Base-by-base conservation (phyloP, 2,797 vertebrate species). In the Gymnocypris eckloni region DNA sequence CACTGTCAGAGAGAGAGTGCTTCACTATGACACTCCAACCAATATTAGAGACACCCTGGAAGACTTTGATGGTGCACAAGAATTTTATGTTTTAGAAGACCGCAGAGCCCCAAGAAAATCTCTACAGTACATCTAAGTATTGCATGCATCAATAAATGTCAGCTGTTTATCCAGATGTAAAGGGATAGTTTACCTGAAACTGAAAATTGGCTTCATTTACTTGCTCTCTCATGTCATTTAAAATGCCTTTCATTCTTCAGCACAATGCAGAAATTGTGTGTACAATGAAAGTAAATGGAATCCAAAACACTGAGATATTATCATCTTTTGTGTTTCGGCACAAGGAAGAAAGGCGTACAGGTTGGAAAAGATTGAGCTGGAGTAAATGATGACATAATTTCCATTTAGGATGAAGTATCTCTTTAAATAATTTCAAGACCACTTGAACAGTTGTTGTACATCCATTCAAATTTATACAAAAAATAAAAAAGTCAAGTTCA, bases 1-100 rank as follows among this genome's bases (percentile, higher is more conserved):
- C 90, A 87, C 91, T 93, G 94, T 94, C 93, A 92, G 93, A 87
- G 89, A 87, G 33, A 45, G 67, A 86, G 88, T 87, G 88, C 93
- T 93, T 91, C 92, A 92, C 90, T 93, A 90, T 90, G 91, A 91
- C 67, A 70, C 83, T 90, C 50, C 50, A 54, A 84, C 37, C 83
- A 70, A 77, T 87, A 86, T 78, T n/a, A 64, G 56, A n/a, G 78
- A 56, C 67, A 78, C 85, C 81, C 54, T 75, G 18, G 78, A 86
- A 88, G 80, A 33, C 86, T 39, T 22, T 72, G 45, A 78, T 50
- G 41, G 77, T 66, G 61, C 71, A 66, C 20, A 16, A 54, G 69
- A 77, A 76, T 81, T 66, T 67, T 82, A 41, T 43, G 69, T 59
- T 45, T 72, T 1, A 71, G 28, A 71, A 52, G 82, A 37, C n/a